Conservation (phyloP, 2,113 vertebrate genomes). For the Guaruba guarouba region DNA sequence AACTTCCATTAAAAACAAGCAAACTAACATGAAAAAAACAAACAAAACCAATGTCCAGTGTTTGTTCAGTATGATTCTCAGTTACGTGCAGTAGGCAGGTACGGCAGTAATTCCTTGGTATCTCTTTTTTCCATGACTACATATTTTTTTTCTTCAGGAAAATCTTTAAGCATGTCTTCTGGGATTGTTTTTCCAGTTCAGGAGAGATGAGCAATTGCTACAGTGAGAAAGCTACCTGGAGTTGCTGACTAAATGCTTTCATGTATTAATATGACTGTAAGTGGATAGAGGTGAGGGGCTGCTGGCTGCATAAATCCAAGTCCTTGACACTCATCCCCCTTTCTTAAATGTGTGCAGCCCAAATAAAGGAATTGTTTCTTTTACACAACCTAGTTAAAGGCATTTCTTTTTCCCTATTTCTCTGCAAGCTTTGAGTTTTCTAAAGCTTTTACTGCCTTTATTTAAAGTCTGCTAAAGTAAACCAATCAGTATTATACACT, state of each 20-base stretch:
- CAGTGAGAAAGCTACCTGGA: not conserved
- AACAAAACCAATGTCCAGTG: not conserved
- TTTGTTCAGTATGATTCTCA: not conserved
- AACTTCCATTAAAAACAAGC: not conserved
- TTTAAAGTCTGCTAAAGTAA: not conserved
- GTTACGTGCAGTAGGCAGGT: not conserved
- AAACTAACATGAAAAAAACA: not conserved
- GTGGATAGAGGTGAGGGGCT: not conserved
- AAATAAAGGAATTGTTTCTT: not conserved
- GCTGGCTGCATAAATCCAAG: not conserved
- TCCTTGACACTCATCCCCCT: not conserved
- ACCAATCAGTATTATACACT: not conserved
- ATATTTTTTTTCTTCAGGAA: not conserved
- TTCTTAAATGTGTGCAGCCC: not conserved
- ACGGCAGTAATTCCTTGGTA: not conserved
- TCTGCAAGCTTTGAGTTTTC: not conserved
- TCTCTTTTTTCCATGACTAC: not conserved
- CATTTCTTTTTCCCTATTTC: not conserved
- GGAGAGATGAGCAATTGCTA: not conserved
- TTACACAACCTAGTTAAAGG: not conserved
- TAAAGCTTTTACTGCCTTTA: not conserved
- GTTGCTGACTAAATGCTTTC: not conserved
- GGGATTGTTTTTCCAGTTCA: not conserved
- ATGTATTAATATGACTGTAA: not conserved
- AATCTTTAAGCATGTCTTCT: not conserved